A percentile compares a stretch with the other conserved stretches of the same genome.
phyloP scores from a whole-genome alignment of 2,113 vertebrate genomes.

The Bos taurus region DNA sequence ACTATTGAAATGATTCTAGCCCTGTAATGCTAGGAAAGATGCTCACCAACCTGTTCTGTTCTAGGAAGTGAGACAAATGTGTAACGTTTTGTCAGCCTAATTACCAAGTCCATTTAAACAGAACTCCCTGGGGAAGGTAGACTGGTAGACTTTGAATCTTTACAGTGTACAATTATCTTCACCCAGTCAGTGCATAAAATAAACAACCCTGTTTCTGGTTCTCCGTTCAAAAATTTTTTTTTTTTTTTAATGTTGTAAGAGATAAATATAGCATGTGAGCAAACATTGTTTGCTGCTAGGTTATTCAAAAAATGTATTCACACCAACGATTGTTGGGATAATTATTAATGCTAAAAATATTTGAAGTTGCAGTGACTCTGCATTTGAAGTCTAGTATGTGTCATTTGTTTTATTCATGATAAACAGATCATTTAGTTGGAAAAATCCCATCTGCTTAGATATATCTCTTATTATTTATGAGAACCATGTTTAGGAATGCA shows the following conservation, averaged over 20 bases:
- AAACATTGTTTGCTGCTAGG: constrained; percentile 64
- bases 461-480: constrained; percentile 97
- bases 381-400: constrained; percentile 77
- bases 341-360: constrained; percentile 83
- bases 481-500: constrained; percentile 94
- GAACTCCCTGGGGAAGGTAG: constrained; percentile 20
- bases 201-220: constrained; percentile 50
- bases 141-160: constrained; percentile 54
- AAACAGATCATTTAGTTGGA: constrained; percentile 85
- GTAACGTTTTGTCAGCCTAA: constrained; percentile 57
- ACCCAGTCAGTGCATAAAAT: constrained; percentile 50
- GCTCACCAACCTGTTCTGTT: background rate
- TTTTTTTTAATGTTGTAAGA: constrained; percentile 52
- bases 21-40: background rate
- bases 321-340: constrained; percentile 75
- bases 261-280: constrained; percentile 63
- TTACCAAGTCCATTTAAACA: constrained; percentile 53
- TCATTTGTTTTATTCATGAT: constrained; percentile 85
- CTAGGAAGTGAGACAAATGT: constrained; percentile 29
- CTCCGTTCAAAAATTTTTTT: constrained; percentile 41
- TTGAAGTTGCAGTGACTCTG: constrained; percentile 78
- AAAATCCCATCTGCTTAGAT: constrained; percentile 90
- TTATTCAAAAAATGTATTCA: constrained; percentile 73
- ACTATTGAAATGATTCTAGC: constrained; percentile 22
- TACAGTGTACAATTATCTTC: constrained; percentile 49